Base-by-base conservation (phyloP, 1,140 invertebrate genomes). In the Diprion similis region DNA sequence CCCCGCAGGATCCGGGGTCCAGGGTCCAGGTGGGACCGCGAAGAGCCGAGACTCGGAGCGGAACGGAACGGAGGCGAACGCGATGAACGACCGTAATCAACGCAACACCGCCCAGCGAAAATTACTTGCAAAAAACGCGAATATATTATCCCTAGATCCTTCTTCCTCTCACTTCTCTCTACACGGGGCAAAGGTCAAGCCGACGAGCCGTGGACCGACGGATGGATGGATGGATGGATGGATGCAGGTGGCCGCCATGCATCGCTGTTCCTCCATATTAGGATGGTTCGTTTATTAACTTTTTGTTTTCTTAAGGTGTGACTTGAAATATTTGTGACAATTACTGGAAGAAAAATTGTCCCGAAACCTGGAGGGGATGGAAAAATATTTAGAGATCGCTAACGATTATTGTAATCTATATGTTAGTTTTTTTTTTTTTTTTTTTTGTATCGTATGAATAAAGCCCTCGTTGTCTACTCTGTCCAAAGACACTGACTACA, bases 71-170 rank as follows among this genome's bases (percentile, higher is more conserved):
- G 74, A 78, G 76, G 80, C 79, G 77, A 83, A 81, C 71, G 82
- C 82, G 83, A 85, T 85, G 82, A 81, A 85, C 83, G 83, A 85
- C 82, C 81, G 83, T 80, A 84, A 85, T 85, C 83, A 85, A 83
- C 83, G 81, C 83, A 83, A 85, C 82, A 83, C 80, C 79, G 81
- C 78, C 79, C 80, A 77, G 76, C 81, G 78, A 84, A 85, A 85
- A 84, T 85, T 84, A 78, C 82, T 77, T 80, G 74, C 75, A 81
- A 78, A 82, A 81, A 76, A 6, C 11, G 80, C 78, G 83, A 83
- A 85, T 85, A 84, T 82, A 85, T 85, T 84, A 84, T 80, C 79
- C 71, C 51, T 64, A 17, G 51, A 13, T 15, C 71, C 70, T 11
- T 19, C 11, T 70, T 19, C 24, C 4, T 70, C 69, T 48, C 3